Percentiles rank a stretch among this genome's conserved stretches.
phyloP scores from a whole-genome alignment of 2,113 vertebrate genomes.

The Varanus komodoensis region DNA sequence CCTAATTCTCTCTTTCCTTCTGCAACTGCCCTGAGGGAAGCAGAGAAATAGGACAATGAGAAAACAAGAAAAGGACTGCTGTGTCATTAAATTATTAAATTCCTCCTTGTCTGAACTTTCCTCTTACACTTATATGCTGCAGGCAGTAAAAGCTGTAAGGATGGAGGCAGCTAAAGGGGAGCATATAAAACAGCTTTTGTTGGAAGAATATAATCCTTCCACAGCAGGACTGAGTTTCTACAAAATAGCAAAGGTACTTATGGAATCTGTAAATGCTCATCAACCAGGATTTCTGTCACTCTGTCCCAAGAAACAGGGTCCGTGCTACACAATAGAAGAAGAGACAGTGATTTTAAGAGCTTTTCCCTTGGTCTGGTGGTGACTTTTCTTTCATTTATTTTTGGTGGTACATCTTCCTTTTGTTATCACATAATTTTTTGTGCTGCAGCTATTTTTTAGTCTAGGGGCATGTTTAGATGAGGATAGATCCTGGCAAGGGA shows the following conservation, averaged over 20 bases:
- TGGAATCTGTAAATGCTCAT: not conserved
- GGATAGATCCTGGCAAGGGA: not conserved
- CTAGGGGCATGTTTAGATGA: not conserved
- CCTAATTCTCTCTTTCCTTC: constrained; percentile 17
- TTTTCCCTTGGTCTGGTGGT: not conserved
- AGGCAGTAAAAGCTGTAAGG: not conserved
- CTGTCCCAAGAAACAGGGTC: not conserved
- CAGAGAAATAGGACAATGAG: constrained; percentile 4
- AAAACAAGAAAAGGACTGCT: not conserved
- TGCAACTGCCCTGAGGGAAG: not conserved
- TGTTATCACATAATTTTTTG: not conserved
- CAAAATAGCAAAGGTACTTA: not conserved
- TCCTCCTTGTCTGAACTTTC: constrained; percentile 28
- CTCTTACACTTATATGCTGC: constrained; percentile 27
- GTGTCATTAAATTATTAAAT: constrained; percentile 18
- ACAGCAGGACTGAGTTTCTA: not conserved
- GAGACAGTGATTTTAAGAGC: not conserved
- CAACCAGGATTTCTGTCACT: not conserved
- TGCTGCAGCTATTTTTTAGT: not conserved
- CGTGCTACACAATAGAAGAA: not conserved
- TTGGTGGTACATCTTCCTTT: not conserved
- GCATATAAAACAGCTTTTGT: constrained; percentile 30
- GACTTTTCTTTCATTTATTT: not conserved
- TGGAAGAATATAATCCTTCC: not conserved
- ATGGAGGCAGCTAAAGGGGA: not conserved